phyloP scores from a whole-genome alignment of 1,140 invertebrate genomes.

The Leptinotarsa lineolata region DNA sequence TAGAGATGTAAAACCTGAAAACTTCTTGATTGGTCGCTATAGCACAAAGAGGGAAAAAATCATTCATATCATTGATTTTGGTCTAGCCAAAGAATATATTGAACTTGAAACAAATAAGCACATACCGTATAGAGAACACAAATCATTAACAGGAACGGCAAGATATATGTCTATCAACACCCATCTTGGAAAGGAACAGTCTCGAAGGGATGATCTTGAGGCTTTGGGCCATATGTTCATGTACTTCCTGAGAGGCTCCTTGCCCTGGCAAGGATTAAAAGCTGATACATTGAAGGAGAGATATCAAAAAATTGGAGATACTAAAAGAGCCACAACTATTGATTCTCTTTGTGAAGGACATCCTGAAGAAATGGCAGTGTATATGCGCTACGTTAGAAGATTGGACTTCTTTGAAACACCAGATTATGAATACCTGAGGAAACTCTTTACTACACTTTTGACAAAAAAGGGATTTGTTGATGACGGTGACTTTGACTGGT shows the following conservation, averaged over 20 bases:
- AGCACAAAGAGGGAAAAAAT: slow-evolving; percentile 97
- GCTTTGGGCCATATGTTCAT: slow-evolving; percentile 99
- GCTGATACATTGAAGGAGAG: slow-evolving; percentile 98
- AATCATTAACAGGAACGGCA: slow-evolving; percentile 95
- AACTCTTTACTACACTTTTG: slow-evolving; percentile 93
- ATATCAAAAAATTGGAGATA: slow-evolving; percentile 99
- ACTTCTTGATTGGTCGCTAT: slow-evolving; percentile 98
- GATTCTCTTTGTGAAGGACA: slow-evolving; percentile 93
- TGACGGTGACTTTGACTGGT: slow-evolving; percentile 98
- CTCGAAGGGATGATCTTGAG: slow-evolving; percentile 96
- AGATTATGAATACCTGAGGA: slow-evolving; percentile 97
- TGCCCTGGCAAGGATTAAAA: slow-evolving; percentile 99
- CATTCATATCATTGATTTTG: slow-evolving; percentile 99
- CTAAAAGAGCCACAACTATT: slow-evolving; percentile 95
- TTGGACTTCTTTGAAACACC: slow-evolving; percentile 99
- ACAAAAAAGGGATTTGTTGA: slow-evolving; percentile 88
- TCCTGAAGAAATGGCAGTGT: slow-evolving; percentile 56
- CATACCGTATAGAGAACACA: slow-evolving; percentile 99
- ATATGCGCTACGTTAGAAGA: slow-evolving; percentile 93
- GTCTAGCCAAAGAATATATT: slow-evolving; percentile 99
- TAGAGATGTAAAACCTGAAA: slow-evolving; percentile 99
- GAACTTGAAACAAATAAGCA: slow-evolving; percentile 99
- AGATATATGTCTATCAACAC: slow-evolving; percentile 99
- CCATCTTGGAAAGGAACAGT: slow-evolving; percentile 99
- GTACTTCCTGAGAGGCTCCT: slow-evolving; percentile 97